phyloP scores from a whole-genome alignment of 2,113 vertebrate species.

The Myanophis thanlyinensis region DNA sequence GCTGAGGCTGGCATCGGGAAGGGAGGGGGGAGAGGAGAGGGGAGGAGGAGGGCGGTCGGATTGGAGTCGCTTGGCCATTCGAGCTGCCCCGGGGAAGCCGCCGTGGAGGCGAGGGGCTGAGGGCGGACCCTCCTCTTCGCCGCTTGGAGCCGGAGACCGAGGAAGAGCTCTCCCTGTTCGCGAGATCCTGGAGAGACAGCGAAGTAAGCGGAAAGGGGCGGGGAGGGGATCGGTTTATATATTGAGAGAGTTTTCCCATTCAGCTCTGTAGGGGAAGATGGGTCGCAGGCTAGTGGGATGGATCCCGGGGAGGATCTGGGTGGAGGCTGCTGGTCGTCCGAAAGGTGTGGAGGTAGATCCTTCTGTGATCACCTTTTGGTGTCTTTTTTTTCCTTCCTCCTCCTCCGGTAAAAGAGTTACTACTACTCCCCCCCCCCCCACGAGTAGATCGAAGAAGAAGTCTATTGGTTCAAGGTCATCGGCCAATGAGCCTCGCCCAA shows the following conservation, averaged over 20 bases:
- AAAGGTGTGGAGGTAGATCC: background rate
- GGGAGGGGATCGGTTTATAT: too few relatives aligned
- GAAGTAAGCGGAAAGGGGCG: background rate
- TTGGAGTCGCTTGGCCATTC: background rate
- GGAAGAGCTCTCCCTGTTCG: background rate
- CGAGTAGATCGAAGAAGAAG: background rate
- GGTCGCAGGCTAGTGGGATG: background rate
- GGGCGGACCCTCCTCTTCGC: background rate
- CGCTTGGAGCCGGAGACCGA: background rate
- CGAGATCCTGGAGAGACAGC: background rate
- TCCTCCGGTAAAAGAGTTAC: background rate
- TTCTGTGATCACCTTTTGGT: background rate
- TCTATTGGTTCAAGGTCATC: background rate
- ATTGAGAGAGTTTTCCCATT: background rate
- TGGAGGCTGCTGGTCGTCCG: background rate
- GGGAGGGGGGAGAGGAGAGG: too few relatives aligned
- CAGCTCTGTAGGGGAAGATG: background rate
- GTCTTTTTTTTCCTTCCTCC: background rate
- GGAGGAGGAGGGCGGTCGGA: background rate
- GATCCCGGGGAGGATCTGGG: background rate
- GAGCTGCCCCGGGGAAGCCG: background rate
- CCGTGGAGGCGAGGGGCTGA: background rate
- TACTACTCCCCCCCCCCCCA: too few relatives aligned
- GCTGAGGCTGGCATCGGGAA: background rate
- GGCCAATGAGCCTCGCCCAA: background rate